Evolutionary conservation across 2,113 vertebrate genomes (phyloP), one percentile per base, ranked within the genome.

Genomic region (Gallinago jamesoni): DNA sequence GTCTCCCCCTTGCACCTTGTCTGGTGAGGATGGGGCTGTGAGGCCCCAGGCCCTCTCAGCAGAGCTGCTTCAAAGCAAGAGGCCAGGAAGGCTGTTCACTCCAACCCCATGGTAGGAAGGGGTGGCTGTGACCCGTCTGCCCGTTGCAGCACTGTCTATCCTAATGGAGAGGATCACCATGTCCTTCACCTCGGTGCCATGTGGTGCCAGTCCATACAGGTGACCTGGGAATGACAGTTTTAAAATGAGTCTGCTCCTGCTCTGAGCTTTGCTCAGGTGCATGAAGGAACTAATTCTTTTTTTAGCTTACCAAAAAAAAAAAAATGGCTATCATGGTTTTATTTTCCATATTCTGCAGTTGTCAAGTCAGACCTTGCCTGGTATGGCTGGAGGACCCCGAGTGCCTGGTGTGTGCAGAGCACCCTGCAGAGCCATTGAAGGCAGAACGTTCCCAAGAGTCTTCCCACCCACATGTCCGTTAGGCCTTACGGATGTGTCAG

Each of bases 381-480:
- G 47, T 3, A 1, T 4, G 4, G n/a, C 68, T 80, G 33, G 60
- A 72, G 77, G 14, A 59, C 31, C 9, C n/a, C 2, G 1, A 35
- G 23, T 52, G 30, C 20, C 60, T 41, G 11, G 12, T 3, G 1
- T 27, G 16, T 35, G 5, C 27, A 22, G 53, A n/a, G 63, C 52
- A 24, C 67, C 43, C 56, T 77, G 15, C 4, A 5, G 67, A 82
- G 45, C n/a, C 5, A 6, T 7, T 75, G 53, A 17, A 31, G 25
- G 31, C 47, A 84, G 72, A 33, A 45, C 28, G n/a, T 87, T 95
- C 62, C 62, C 35, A 22, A 13, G 16, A 28, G 9, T 59, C 55
- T 77, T 80, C 75, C 56, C n/a, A 27, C 3, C 15, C 1, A 0
- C 2, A 0, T 39, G 37, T 66, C 67, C 21, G 1, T 33, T 28